A percentile compares a stretch with the other conserved stretches of the same genome.
phyloP scores from a whole-genome alignment of 64 coral and sea anemone genomes.

The Actinia tenebrosa region DNA sequence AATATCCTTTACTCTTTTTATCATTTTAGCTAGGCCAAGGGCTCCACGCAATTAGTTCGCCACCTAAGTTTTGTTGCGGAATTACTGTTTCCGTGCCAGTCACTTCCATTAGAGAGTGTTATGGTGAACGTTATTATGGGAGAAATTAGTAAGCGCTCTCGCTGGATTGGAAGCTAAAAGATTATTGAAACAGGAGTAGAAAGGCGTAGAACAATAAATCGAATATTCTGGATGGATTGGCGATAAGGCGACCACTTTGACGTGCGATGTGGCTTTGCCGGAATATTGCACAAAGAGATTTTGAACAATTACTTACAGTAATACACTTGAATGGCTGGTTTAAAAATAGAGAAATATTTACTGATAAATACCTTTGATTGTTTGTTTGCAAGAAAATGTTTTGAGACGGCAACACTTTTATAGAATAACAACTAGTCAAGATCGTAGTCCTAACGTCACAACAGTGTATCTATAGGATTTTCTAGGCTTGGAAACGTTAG shows the following conservation, averaged over 20 bases:
- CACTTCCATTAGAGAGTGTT: neutral
- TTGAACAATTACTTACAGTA: neutral
- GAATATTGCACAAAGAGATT: neutral
- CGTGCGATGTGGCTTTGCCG: neutral
- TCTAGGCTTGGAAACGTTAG: too few relatives aligned
- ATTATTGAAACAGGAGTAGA: neutral
- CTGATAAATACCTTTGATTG: too few relatives aligned
- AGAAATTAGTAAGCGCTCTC: neutral
- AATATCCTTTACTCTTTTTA: too few relatives aligned
- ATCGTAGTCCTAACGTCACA: too few relatives aligned
- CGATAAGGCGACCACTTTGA: neutral
- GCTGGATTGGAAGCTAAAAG: neutral
- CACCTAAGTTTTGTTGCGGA: too few relatives aligned
- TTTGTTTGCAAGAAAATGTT: too few relatives aligned
- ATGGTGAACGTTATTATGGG: neutral
- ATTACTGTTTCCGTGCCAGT: neutral
- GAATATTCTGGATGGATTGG: slow-evolving; percentile 1
- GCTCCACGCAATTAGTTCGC: too few relatives aligned
- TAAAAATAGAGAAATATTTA: too few relatives aligned
- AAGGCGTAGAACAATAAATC: neutral
- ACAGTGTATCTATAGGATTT: too few relatives aligned
- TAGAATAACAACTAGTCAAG: too few relatives aligned
- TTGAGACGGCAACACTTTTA: too few relatives aligned
- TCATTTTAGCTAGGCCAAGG: too few relatives aligned
- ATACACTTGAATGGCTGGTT: neutral